These are phyloP conservation scores for Diaperis boleti DNA, from an alignment of 2,888 invertebrate species.

Conservation along the genomic window DNA sequence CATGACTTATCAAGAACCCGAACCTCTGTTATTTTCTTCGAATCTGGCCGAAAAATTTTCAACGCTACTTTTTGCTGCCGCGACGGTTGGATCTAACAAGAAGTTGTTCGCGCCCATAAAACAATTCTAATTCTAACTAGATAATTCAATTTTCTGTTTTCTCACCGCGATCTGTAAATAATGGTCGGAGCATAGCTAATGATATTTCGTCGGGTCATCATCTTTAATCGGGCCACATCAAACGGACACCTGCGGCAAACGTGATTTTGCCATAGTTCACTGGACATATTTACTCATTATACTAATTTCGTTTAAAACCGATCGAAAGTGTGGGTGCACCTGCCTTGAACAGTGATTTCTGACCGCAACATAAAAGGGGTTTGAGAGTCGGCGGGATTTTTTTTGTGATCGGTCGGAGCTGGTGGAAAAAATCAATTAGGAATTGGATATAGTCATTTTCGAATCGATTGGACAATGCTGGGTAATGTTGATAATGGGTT, in stretches of 20 bases:
- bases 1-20: background rate
- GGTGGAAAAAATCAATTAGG: conserved; percentile 39
- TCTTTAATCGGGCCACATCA: conserved; percentile 42
- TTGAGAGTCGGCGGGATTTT: conserved; percentile 8
- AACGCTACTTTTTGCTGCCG: background rate
- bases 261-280: conserved; percentile 62
- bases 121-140: conserved; percentile 46
- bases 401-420: conserved; percentile 15
- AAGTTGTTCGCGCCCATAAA: conserved; percentile 29
- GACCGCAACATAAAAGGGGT: conserved; percentile 43
- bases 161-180: conserved; percentile 42
- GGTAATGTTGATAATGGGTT: conserved; percentile 38
- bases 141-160: conserved; percentile 46
- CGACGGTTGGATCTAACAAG: background rate
- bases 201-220: conserved; percentile 44
- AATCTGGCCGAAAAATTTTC: background rate
- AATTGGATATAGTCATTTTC: conserved; percentile 40
- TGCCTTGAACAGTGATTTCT: conserved; percentile 27
- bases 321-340: conserved; percentile 44
- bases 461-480: conserved; percentile 15
- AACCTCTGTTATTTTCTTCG: background rate
- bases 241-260: conserved; percentile 57
- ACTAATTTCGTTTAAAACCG: conserved; percentile 42
- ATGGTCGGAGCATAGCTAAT: conserved; percentile 41
- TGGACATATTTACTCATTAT: conserved; percentile 47